Conservation (phyloP, 1,140 invertebrate species). For the Leptestheria dahalacensis region DNA sequence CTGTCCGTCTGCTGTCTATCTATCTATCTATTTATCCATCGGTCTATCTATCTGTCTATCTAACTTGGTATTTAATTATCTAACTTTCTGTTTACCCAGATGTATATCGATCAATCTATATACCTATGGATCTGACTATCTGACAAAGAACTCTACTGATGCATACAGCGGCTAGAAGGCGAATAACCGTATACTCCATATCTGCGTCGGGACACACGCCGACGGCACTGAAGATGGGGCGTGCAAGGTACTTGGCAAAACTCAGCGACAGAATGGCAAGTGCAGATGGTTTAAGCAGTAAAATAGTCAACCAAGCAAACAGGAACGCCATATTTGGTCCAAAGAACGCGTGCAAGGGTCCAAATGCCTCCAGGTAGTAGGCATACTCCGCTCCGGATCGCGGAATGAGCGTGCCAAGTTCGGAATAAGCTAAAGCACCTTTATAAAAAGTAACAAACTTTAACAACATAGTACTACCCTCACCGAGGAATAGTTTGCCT, state of each 20-base stretch:
- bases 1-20: too few species aligned
- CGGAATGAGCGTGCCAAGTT: constrained; percentile 31
- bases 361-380: constrained; percentile 26
- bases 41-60: too few species aligned
- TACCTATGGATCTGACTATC: too few species aligned
- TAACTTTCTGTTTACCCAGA: too few species aligned
- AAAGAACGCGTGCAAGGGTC: constrained; percentile 17
- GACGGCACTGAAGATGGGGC: constrained; percentile 59
- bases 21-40: too few species aligned
- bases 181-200: neutral
- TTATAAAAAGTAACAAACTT: too few species aligned
- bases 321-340: constrained; percentile 25
- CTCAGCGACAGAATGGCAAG: constrained; percentile 20
- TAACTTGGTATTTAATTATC: too few species aligned
- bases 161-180: neutral
- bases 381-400: constrained; percentile 26
- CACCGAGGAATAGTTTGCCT: too few species aligned
- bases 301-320: constrained; percentile 26
- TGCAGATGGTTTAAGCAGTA: constrained; percentile 27
- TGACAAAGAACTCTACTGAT: too few species aligned
- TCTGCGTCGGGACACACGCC: neutral
- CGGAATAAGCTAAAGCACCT: constrained; percentile 34
- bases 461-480: too few species aligned
- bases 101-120: too few species aligned
- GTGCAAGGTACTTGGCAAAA: constrained; percentile 59